phyloP scores from a whole-genome alignment of 1,140 invertebrate genomes.

The Sminthurides bifidus region DNA sequence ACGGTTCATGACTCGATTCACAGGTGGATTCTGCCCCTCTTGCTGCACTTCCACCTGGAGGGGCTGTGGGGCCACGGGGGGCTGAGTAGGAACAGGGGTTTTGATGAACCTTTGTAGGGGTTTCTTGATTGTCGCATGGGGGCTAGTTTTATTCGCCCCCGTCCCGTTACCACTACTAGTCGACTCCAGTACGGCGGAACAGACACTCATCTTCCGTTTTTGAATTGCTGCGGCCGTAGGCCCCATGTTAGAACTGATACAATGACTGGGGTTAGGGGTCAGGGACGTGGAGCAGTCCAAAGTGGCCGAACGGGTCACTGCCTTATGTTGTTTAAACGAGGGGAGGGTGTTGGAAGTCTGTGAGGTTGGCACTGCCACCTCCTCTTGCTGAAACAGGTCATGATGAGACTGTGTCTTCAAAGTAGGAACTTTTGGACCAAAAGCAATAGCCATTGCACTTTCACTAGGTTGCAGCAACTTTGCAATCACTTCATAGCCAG shows the following conservation, averaged over 20 bases:
- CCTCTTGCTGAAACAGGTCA: not conserved
- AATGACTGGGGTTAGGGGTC: not conserved
- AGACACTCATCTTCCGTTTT: constrained; percentile 10
- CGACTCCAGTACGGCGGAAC: not conserved
- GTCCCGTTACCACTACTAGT: too few species aligned
- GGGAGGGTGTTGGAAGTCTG: not conserved
- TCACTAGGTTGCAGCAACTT: not conserved
- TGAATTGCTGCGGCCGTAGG: not conserved
- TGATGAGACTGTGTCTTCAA: not conserved
- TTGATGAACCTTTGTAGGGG: not conserved
- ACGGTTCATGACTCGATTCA: constrained; percentile 9
- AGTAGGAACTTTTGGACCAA: not conserved
- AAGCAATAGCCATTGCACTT: not conserved
- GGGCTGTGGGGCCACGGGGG: constrained; percentile 50
- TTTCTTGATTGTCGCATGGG: not conserved
- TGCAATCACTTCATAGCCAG: constrained; percentile 15
- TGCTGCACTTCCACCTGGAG: constrained; percentile 40
- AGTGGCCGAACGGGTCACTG: not conserved
- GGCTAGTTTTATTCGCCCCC: not conserved
- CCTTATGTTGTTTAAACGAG: not conserved
- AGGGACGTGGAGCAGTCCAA: not conserved
- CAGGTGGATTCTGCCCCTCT: constrained; percentile 37
- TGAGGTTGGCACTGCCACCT: not conserved
- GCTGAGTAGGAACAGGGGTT: not conserved
- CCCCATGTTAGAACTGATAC: not conserved